Conservation (phyloP, 2,113 vertebrate species). For the Sigmodon hispidus region DNA sequence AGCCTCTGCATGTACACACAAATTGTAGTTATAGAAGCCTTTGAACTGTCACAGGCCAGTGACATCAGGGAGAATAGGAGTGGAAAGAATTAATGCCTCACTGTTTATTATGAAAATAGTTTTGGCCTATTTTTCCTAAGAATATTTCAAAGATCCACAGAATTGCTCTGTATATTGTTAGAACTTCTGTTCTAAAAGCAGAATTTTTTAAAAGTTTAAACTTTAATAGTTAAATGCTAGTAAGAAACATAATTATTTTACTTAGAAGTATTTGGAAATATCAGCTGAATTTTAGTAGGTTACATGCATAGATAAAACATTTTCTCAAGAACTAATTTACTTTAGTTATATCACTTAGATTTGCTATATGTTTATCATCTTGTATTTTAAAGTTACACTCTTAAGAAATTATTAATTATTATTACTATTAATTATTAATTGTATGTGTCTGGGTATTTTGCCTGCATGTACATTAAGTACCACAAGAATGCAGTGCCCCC, state of each 20-base stretch:
- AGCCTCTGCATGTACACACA: background rate
- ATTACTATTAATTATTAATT: too few relatives aligned
- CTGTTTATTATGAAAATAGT: slow-evolving; percentile 43
- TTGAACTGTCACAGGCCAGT: background rate
- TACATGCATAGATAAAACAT: background rate
- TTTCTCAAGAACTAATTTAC: slow-evolving; percentile 31
- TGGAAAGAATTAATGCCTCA: slow-evolving; percentile 33
- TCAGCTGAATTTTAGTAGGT: background rate
- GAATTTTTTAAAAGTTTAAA: background rate
- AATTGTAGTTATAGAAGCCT: background rate
- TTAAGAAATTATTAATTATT: background rate
- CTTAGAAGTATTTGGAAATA: slow-evolving; percentile 34
- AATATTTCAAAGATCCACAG: background rate
- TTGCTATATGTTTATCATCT: background rate
- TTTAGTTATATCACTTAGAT: slow-evolving; percentile 4
- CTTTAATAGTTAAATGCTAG: slow-evolving; percentile 23
- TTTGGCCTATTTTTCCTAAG: background rate
- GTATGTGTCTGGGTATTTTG: background rate
- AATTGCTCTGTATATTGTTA: background rate
- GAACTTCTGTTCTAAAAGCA: slow-evolving; percentile 1
- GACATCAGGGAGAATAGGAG: background rate
- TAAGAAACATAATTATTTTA: background rate
- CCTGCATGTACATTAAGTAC: too few relatives aligned
- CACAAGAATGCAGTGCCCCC: background rate
- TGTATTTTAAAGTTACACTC: slow-evolving; percentile 41